A percentile compares a stretch with the other conserved stretches of the same genome.
These are phyloP conservation scores for Cyprinodon brontotheroides DNA, from an alignment of 2,113 vertebrate genomes.

Conservation along the genomic window DNA sequence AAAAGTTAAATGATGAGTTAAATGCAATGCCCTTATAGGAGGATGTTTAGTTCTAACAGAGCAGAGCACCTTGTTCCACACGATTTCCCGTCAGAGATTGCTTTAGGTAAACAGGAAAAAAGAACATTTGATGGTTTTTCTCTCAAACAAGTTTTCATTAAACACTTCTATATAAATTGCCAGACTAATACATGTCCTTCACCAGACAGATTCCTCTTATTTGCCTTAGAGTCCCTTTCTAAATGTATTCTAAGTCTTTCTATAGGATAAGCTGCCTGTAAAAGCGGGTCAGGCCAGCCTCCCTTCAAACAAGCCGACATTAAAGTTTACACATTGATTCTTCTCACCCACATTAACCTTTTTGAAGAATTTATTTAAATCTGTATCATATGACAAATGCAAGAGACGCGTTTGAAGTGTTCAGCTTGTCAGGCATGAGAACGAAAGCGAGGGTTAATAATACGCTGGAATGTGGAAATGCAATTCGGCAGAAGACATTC, in stretches of 20 bases:
- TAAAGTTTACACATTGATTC: constrained; percentile 1
- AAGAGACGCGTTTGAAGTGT: constrained; percentile 30
- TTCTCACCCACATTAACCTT: constrained; percentile 45
- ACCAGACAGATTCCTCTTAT: background rate
- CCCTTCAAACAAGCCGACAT: constrained; percentile 10
- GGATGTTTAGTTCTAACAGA: too few species aligned
- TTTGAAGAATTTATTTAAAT: constrained; percentile 33
- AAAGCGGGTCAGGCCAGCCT: background rate
- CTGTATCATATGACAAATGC: constrained; percentile 36
- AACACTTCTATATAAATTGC: background rate
- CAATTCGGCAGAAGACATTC: constrained; percentile 43
- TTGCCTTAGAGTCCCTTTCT: background rate
- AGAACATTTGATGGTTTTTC: too few species aligned
- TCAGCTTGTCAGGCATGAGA: constrained; percentile 31
- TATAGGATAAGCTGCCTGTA: background rate
- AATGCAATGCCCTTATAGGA: too few species aligned
- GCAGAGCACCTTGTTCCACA: too few species aligned
- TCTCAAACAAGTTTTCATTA: background rate
- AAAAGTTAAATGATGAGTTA: too few species aligned
- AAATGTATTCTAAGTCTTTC: background rate
- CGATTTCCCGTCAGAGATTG: too few species aligned
- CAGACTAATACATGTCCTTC: background rate
- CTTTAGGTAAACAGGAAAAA: too few species aligned
- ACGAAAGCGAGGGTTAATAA: constrained; percentile 41
- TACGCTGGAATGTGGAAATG: constrained; percentile 62